phyloP scores from a whole-genome alignment of 2,113 vertebrate genomes.

The Hystrix brachyura region DNA sequence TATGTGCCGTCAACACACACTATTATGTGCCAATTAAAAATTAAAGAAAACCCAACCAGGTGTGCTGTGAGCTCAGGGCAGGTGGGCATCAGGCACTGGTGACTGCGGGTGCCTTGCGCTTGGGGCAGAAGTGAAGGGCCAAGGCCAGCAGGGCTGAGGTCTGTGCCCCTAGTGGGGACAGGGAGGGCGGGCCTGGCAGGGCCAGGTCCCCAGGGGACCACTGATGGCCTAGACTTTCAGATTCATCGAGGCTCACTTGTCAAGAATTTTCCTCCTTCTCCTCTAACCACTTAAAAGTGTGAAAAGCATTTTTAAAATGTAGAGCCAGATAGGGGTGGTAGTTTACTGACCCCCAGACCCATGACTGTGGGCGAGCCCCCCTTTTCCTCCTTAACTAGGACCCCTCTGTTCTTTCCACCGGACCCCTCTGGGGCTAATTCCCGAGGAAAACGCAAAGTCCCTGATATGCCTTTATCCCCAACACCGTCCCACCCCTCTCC shows the following conservation, averaged over 20 bases:
- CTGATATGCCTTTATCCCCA: not conserved
- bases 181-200: not conserved
- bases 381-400: not conserved
- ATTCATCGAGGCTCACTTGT: rapidly evolving
- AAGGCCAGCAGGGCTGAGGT: not conserved
- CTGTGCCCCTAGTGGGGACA: not conserved
- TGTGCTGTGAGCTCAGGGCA: not conserved
- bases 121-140: not conserved
- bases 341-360: not conserved
- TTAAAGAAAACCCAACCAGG: not conserved
- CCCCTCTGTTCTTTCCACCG: not conserved
- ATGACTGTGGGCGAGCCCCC: not conserved
- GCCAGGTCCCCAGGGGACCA: rapidly evolving
- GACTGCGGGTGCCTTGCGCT: not conserved
- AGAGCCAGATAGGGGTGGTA: not conserved
- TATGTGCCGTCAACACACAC: not conserved
- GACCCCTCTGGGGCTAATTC: not conserved
- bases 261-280: not conserved
- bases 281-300: not conserved
- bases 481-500: not conserved
- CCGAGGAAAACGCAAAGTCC: not conserved
- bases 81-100: not conserved
- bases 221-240: rapidly evolving
- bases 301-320: not conserved
- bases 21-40: not conserved